phyloP scores from a whole-genome alignment of 1,140 invertebrate genomes.

The Drosophila pectinifera region DNA sequence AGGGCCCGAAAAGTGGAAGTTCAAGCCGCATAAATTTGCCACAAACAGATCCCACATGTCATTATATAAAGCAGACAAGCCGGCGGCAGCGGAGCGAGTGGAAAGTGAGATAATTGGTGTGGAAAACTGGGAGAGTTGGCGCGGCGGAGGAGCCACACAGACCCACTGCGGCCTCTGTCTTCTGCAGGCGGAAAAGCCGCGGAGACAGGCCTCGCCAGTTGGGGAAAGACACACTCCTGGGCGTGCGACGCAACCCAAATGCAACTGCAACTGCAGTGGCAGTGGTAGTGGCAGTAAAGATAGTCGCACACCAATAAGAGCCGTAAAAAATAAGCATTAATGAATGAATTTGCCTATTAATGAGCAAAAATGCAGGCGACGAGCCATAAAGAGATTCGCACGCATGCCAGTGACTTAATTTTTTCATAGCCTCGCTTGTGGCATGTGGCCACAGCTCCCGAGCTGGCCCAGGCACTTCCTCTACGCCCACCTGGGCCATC shows the following conservation, averaged over 20 bases:
- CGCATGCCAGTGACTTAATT: slow-evolving; percentile 68
- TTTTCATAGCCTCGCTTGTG: slow-evolving; percentile 28
- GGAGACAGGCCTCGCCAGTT: slow-evolving; percentile 25
- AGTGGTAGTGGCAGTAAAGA: slow-evolving; percentile 26
- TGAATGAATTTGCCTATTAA: slow-evolving; percentile 73
- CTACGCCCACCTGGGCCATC: slow-evolving; percentile 43
- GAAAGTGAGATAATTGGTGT: slow-evolving; percentile 73
- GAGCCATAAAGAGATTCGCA: slow-evolving; percentile 54
- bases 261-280: slow-evolving; percentile 38
- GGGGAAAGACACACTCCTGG: slow-evolving; percentile 25
- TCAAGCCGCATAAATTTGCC: slow-evolving; percentile 31
- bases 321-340: slow-evolving; percentile 30
- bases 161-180: slow-evolving; percentile 44
- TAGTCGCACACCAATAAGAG: slow-evolving; percentile 46
- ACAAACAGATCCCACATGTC: slow-evolving; percentile 50
- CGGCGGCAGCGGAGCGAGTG: slow-evolving; percentile 33
- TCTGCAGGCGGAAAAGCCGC: slow-evolving; percentile 57
- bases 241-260: slow-evolving; percentile 51
- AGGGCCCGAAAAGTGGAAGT: slow-evolving; percentile 41
- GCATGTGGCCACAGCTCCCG: not conserved
- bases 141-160: slow-evolving; percentile 41
- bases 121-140: slow-evolving; percentile 58
- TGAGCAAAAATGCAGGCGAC: slow-evolving; percentile 53
- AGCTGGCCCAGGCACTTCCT: slow-evolving; percentile 18
- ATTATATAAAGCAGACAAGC: slow-evolving; percentile 60